phyloP scores from a whole-genome alignment of 2,113 vertebrate species.

The Symphodus melops region DNA sequence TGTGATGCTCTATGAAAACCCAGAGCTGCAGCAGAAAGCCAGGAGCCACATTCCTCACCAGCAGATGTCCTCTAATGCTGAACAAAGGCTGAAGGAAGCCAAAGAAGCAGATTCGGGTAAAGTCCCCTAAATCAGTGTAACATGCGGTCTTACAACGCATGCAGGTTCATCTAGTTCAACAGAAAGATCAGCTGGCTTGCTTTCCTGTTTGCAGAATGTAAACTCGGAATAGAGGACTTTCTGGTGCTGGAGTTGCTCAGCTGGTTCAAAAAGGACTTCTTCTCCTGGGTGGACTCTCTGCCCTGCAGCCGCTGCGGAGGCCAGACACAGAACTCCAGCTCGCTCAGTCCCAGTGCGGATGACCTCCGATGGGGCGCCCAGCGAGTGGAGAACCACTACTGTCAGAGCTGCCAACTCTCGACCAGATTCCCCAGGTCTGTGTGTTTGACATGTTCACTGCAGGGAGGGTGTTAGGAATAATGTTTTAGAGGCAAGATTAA shows the following conservation, averaged over 20 bases:
- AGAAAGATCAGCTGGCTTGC: background rate
- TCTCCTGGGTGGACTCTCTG: slow-evolving; percentile 91
- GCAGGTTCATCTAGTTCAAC: background rate
- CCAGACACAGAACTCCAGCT: slow-evolving; percentile 78
- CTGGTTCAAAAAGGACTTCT: slow-evolving; percentile 97
- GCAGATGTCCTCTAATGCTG: slow-evolving; percentile 82
- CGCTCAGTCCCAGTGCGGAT: slow-evolving; percentile 84
- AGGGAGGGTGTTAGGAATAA: background rate
- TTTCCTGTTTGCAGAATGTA: slow-evolving; percentile 77
- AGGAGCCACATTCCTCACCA: slow-evolving; percentile 85
- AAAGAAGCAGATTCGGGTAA: slow-evolving; percentile 88
- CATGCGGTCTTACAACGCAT: background rate
- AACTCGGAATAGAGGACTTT: slow-evolving; percentile 88
- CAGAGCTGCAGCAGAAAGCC: slow-evolving; percentile 89
- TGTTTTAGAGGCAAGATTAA: background rate
- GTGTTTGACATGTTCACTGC: background rate
- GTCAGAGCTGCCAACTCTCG: slow-evolving; percentile 84
- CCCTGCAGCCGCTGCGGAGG: slow-evolving; percentile 89
- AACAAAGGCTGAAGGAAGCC: slow-evolving; percentile 84
- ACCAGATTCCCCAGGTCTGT: slow-evolving; percentile 92
- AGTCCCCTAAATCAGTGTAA: background rate
- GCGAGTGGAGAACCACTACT: slow-evolving; percentile 93
- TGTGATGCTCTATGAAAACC: slow-evolving; percentile 90
- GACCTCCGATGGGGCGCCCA: slow-evolving; percentile 90
- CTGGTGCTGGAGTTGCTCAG: slow-evolving; percentile 91